phyloP scores from a whole-genome alignment of 2,113 vertebrate genomes.

The Phaethornis superciliosus region DNA sequence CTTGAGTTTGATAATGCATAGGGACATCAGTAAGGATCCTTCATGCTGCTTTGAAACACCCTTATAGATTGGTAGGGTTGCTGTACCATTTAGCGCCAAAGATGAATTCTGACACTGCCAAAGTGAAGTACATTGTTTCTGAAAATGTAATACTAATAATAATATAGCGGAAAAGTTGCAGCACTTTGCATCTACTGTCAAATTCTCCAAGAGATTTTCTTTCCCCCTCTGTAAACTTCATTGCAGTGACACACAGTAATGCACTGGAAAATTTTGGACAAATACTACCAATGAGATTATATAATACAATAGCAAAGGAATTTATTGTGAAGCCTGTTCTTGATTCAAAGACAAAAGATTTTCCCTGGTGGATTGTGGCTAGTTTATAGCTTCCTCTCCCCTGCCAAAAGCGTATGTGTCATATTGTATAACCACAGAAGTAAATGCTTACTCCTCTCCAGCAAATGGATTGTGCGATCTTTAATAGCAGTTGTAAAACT shows the following conservation, averaged over 20 bases:
- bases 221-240: neutral
- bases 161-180: neutral
- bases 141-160: neutral
- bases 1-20: neutral
- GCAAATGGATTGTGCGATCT: neutral
- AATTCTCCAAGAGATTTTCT: neutral
- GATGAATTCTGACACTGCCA: neutral
- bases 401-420: neutral
- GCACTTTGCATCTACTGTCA: neutral
- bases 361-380: conserved; percentile 12
- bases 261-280: conserved; percentile 18
- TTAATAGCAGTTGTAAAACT: neutral
- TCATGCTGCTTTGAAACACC: neutral
- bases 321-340: conserved; percentile 30
- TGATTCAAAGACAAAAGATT: conserved; percentile 12
- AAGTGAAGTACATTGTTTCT: neutral
- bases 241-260: neutral
- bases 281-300: conserved; percentile 44
- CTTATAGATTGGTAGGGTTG: neutral
- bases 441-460: neutral
- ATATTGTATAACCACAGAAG: neutral
- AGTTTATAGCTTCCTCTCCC: conserved; percentile 37
- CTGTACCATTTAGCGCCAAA: neutral
- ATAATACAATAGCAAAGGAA: conserved; percentile 44
- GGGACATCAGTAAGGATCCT: neutral